Base-by-base conservation (phyloP, 37 sponge, comb jelly and placozoan species). In the Ephydatia muelleri region DNA sequence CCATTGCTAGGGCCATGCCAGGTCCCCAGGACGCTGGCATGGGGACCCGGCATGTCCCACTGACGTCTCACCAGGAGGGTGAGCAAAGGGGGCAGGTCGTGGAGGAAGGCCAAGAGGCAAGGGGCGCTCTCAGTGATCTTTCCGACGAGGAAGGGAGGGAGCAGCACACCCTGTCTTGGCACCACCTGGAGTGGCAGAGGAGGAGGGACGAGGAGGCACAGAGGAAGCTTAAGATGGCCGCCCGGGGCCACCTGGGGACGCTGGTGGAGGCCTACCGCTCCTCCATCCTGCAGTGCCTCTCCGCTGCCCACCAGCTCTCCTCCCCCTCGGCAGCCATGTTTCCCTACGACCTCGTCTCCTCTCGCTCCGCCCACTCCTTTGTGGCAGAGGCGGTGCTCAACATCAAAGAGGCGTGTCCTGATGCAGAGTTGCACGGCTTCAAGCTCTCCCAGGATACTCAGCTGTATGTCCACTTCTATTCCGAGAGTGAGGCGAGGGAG, bases 1-100 rank as follows among this genome's bases (percentile, higher is more conserved):
- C 94, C 2, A 19, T 93, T 0, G 83, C 91, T 29, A 74, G 30
- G 21, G 31, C 48, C 70, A 38, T 47, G 8, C 25, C n/a, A 26
- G 39, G 48, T 12, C 48, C 27, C 4, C 4, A 14, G 70, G 81
- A 26, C 28, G 37, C 5, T 30, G 78, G 0, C 49, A 3, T 5
- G 64, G 78, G 27, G 38, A 11, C 26, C 14, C 25, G 5, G 1
- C 49, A 40, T 47, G 64, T 4, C 5, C 0, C 57, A 4, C 47
- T 43, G 57, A 19, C 57, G 16, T 57, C 57, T 21, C 57, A 19
- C 57, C 57, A 4, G 57, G 57, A 57, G 6, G 57, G 16, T 1
- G 57, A 14, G 19, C 6, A 5, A 57, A 1, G 57, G 12, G 57
- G 16, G 12, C 0, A 19, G 57, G 1, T 13, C 30, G 32, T 28